Evolutionary conservation across 1,140 invertebrate genomes (phyloP).

Genomic region (Maniola jurtina): DNA sequence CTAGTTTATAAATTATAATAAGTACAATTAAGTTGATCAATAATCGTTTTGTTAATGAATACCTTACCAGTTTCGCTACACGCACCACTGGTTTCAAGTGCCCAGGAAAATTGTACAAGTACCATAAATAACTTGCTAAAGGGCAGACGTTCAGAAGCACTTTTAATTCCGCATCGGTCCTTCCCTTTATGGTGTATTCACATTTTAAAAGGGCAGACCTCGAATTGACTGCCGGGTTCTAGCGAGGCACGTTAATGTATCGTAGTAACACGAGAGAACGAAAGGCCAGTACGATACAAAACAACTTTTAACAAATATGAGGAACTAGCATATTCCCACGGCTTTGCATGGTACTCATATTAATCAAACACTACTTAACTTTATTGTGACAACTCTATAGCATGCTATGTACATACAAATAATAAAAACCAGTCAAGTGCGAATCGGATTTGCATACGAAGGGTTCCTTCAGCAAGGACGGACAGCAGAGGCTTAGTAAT

Average conservation of each 20-base stretch:
- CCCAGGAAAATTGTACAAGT: conserved; percentile 15
- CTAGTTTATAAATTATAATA: background rate
- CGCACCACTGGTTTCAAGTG: conserved; percentile 8
- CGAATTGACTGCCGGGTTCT: conserved; percentile 60
- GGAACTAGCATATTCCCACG: background rate
- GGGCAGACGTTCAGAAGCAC: conserved; percentile 22
- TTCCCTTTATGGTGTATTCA: conserved; percentile 48
- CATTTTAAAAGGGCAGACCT: conserved; percentile 59
- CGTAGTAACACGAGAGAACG: conserved; percentile 10
- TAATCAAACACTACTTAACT: no score
- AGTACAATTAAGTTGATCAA: conserved; percentile 10
- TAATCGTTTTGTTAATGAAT: conserved; percentile 14
- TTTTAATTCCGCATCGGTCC: conserved; percentile 35
- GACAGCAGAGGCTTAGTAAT: no score
- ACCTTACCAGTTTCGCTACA: conserved; percentile 10
- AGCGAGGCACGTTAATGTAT: conserved; percentile 22
- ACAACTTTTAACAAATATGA: conserved; percentile 12
- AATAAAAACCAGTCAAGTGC: no score
- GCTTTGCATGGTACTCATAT: background rate
- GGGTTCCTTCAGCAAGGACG: no score
- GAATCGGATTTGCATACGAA: no score
- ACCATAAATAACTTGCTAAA: conserved; percentile 24
- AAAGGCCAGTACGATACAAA: conserved; percentile 5
- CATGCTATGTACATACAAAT: no score
- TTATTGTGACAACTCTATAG: no score